Evolutionary conservation across 1,140 invertebrate species (phyloP), one percentile per base, ranked within the genome.

Genomic region (Steinernema feltiae): DNA sequence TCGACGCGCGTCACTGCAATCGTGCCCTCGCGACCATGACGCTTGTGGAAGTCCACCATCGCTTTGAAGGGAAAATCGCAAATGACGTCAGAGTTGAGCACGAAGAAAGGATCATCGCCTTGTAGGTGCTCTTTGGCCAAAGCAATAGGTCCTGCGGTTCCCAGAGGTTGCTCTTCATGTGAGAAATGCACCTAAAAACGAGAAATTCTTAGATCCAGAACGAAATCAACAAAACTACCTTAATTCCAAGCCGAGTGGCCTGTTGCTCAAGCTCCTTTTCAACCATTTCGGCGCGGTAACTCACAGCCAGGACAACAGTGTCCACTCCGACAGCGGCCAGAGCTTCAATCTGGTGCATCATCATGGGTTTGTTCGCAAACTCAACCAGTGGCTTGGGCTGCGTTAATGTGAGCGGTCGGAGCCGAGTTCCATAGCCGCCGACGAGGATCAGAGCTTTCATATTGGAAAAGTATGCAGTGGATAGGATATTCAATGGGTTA

Each of bases 61-160:
- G n/a, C n/a, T n/a, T n/a, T n/a, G n/a, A n/a, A n/a, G n/a, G n/a
- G n/a, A n/a, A n/a, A n/a, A n/a, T n/a, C n/a, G n/a, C n/a, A n/a
- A n/a, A n/a, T n/a, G n/a, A n/a, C n/a, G n/a, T n/a, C n/a, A n/a
- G n/a, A n/a, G n/a, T n/a, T n/a, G n/a, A n/a, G n/a, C n/a, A n/a
- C n/a, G n/a, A n/a, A n/a, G n/a, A n/a, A n/a, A n/a, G n/a, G n/a
- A n/a, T n/a, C n/a, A n/a, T n/a, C n/a, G n/a, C n/a, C n/a, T n/a
- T n/a, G 91, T 48, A 94, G 89, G 70, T 87, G 81, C 24, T 93
- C 89, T 79, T 90, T 90, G 0, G 96, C 97, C 32, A 99, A 87
- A 0, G 96, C 96, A 63, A 99, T 88, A 1, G 97, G 97, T 15
- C 97, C 97, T n/a, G 97, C 97, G 32, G 97, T 99, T n/a, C 97